Evolutionary conservation across 2,888 invertebrate genomes (phyloP), one percentile per base, ranked within the genome.

Genomic region (Hyposoter didymator): DNA sequence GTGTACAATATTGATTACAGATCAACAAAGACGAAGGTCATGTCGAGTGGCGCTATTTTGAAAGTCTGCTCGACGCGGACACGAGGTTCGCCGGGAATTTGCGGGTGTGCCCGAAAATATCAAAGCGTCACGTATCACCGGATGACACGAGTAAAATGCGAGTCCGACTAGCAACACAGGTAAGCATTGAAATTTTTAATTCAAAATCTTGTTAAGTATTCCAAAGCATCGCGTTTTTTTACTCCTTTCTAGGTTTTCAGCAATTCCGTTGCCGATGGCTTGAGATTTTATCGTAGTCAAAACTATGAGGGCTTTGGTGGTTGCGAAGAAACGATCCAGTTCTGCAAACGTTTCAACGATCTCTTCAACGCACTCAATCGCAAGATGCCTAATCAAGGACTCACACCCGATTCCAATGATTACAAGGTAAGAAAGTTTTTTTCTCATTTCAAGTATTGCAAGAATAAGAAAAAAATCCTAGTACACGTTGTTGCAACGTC

Each of bases 111-210:
- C 82, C 84, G 17, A 84, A 66, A 47, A 32, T 86, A 14, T 67
- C 84, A 0, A 45, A 32, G 47, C 66, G 80, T 22, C 78, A 84
- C 32, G 64, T 87, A n/a, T 19, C 64, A 52, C 49, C 73, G 5
- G 82, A 82, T 59, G 83, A 66, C 55, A 72, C 82, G 10, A 17
- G 28, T 10, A 87, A 87, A 66, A 87, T 87, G 84, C 76, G 83
- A 10, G 84, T 87, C 17, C 76, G 70, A 62, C 69, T 84, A 28
- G 82, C 87, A 7, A 82, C 75, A 28, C 87, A 87, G 80, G 84
- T 87, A 80, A 43, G n/a, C 35, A 39, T 32, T 8, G 8, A 7
- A 49, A 32, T 6, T 74, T 45, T 49, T 5, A 43, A 64, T 35
- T 12, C 43, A 67, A 22, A 2, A 22, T 55, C 22, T 55, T 55